Base-by-base conservation (phyloP, 2,888 invertebrate species). In the Lamellibrachia columna region DNA sequence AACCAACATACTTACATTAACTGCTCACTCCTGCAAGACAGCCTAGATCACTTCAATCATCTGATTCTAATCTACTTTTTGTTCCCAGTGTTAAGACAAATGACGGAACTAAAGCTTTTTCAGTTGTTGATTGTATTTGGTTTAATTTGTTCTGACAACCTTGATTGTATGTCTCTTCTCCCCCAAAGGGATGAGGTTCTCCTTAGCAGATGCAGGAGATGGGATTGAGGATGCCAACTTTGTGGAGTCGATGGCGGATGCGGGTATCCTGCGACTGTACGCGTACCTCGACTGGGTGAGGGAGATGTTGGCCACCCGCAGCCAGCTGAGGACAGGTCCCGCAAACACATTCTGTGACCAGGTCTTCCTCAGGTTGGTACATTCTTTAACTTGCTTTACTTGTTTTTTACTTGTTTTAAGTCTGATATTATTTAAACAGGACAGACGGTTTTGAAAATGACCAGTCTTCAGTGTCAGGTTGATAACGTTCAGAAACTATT, bases 191-290 rank as follows among this genome's bases (percentile, higher is more conserved):
- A 96, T 52, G 98, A 97, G 99, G 53, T 97, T 99, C 92, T 98
- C 98, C 93, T 97, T 99, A 92, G 99, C 99, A 4, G 99, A 99
- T 97, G 98, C 99, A 1, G 99, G 99, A 0, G 99, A 99, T 97
- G 98, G 98, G 0, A 97, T 99, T 1, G 99, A 99, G 96, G 99
- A 99, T 97, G 99, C 99, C 0, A 99, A 99, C 97, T 99, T 99
- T 96, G 98, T 99, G 7, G 99, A 98, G 96, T 98, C 97, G 94
- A 98, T 98, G 94, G 99, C 99, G 0, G 99, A 99, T 97, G 98
- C 99, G 11, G 97, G 98, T 2, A 98, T 99, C 95, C 97, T 99
- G 92, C 97, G 99, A 75, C 97, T 99, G 90, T 99, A 98, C 96
- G 98, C 98, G 0, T 98, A 99, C 95, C 98, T 99, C 94, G 99